Percentiles rank a stretch among this genome's conserved stretches.
Evolutionary conservation across 2,888 invertebrate genomes (phyloP).

Genomic region (Spialia ferax): DNA sequence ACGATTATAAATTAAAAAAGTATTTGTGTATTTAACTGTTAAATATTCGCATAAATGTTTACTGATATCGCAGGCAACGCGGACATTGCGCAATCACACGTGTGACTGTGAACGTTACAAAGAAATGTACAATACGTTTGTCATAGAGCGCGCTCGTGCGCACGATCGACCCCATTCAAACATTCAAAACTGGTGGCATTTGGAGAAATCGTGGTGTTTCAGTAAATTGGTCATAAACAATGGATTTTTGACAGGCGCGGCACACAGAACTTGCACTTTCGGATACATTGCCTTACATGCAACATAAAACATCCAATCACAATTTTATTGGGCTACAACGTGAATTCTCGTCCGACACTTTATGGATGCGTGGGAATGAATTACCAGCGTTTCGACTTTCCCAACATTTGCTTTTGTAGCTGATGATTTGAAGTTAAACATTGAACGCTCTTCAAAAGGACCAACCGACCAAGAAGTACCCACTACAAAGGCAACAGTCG

Average conservation of each 20-base stretch:
- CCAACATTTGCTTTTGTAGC: not conserved
- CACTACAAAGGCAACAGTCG: not conserved
- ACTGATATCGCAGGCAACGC: conserved; percentile 28
- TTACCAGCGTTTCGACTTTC: not conserved
- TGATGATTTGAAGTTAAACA: not conserved
- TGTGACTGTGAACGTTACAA: conserved; percentile 27
- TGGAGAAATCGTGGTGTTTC: conserved; percentile 34
- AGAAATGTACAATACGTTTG: conserved; percentile 36
- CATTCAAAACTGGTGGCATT: conserved; percentile 29
- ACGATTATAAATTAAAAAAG: not conserved
- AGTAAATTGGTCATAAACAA: not conserved
- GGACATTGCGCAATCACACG: conserved; percentile 26
- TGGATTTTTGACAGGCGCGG: too few relatives aligned
- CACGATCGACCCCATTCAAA: conserved; percentile 36
- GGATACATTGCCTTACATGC: too few relatives aligned
- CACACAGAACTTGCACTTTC: too few relatives aligned
- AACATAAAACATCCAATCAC: too few relatives aligned
- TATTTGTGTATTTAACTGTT: not conserved
- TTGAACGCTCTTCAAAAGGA: not conserved
- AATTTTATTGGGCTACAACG: too few relatives aligned
- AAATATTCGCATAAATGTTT: conserved; percentile 35
- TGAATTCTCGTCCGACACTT: too few relatives aligned
- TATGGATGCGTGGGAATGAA: not conserved
- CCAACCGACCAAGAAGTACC: not conserved
- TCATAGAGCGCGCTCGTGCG: conserved; percentile 22